Base-by-base conservation (phyloP, 2,797 vertebrate genomes). In the Antennarius maculatus region DNA sequence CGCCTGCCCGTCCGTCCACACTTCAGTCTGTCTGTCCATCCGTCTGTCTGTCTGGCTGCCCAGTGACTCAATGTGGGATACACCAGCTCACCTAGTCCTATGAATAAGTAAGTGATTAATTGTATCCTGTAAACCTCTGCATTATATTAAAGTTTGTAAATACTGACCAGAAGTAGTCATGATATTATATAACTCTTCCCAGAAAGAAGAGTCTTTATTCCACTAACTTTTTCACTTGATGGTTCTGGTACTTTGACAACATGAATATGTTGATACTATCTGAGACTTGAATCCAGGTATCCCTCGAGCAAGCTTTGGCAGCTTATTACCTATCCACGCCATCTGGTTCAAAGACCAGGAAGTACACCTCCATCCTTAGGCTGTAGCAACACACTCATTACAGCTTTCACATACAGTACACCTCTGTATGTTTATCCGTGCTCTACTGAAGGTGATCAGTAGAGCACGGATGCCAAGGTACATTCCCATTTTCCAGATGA, bases 391-490 rank as follows among this genome's bases (percentile, higher is more conserved):
- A 67, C 43, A 58, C 66, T 85, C 81, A 84, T 86, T 73, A 77
- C 48, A 54, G 53, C 18, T 69, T 84, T 74, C 79, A 78, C 77
- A 84, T 76, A 82, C 69, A 71, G 14, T 14, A 43, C 11, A 43
- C 83, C 89, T 85, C 89, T 88, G 82, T 86, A 83, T 88, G 86
- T 89, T 88, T 88, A 23, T 23, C 1, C 23, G 2, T 23, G 23
- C 23, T 23, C 23, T 23, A 88, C 65, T 79, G 49, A 71, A 48
- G 55, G 65, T 79, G 85, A 84, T 90, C 78, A 77, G 76, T 46
- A 41, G 50, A 66, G 77, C 75, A 37, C 15, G 53, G 69, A 64
- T 83, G 79, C 86, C 82, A 79, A 78, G 65, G 67, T 85, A 68
- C 58, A 82, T 56, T 60, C 66, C 50, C 69, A 53, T 51, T 55